Conservation (phyloP, 2,888 invertebrate species). For the Tupiocoris notatus region DNA sequence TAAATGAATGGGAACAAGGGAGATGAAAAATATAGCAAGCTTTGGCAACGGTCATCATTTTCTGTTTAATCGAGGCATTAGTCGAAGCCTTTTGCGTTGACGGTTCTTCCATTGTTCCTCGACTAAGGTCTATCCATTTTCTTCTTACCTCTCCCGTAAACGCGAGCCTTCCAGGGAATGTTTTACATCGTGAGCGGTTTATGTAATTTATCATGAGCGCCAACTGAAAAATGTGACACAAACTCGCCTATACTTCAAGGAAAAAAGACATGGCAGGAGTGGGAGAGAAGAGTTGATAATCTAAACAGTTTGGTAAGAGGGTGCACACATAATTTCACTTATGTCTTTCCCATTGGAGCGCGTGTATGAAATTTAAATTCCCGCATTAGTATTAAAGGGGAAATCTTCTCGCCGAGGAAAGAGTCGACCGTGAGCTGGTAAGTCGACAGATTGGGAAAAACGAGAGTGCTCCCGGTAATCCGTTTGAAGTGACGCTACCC, state of each 20-base stretch:
- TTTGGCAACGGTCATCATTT: neutral
- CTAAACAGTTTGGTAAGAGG: no score
- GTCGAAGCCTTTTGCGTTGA: neutral
- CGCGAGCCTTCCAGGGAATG: neutral
- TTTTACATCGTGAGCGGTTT: neutral
- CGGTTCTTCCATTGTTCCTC: neutral
- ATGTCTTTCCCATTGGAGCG: no score
- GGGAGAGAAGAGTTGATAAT: no score
- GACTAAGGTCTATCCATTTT: neutral
- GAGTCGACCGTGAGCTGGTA: neutral
- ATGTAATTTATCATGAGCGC: neutral
- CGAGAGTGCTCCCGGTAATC: constrained; percentile 23
- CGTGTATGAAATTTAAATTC: no score
- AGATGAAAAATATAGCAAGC: no score
- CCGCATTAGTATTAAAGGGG: no score
- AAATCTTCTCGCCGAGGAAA: no score
- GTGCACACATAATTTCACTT: no score
- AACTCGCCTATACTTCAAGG: neutral
- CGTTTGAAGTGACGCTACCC: constrained; percentile 12
- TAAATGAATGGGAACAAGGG: no score
- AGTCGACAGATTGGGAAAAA: constrained; percentile 4
- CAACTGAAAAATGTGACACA: no score
- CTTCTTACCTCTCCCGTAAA: neutral
- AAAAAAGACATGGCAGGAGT: no score
- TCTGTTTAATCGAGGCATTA: neutral